Conservation (phyloP, 2,888 invertebrate species). For the Synergus japonicus region DNA sequence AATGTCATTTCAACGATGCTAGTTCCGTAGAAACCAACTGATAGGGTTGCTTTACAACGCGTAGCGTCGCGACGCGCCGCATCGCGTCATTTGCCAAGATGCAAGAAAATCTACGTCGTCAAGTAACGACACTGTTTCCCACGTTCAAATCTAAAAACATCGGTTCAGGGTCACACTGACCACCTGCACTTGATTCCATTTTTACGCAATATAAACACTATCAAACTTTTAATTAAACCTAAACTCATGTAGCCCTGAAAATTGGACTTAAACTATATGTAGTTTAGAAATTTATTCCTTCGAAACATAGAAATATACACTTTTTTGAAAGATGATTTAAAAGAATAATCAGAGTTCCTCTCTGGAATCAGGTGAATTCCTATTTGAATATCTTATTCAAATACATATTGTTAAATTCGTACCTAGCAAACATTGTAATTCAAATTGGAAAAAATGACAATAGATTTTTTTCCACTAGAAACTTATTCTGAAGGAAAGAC, state of each 20-base stretch:
- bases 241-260: too few species aligned
- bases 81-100: slow-evolving; percentile 12
- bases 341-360: too few species aligned
- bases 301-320: too few species aligned
- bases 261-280: too few species aligned
- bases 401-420: background rate
- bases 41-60: slow-evolving; percentile 65
- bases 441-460: background rate
- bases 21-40: slow-evolving; percentile 61
- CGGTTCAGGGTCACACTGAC: slow-evolving; percentile 22
- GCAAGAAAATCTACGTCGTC: background rate
- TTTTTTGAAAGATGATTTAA: too few species aligned
- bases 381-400: background rate
- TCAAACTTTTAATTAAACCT: too few species aligned
- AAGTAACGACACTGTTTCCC: background rate
- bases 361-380: background rate
- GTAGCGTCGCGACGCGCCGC: slow-evolving; percentile 67
- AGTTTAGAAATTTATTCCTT: too few species aligned
- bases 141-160: background rate
- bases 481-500: background rate
- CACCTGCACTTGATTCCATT: background rate
- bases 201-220: background rate
- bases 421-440: background rate
- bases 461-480: background rate
- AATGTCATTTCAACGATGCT: slow-evolving; percentile 53